Evolutionary conservation across 2,113 vertebrate species (phyloP).

Genomic region (Sinocyclocheilus maitianheensis): DNA sequence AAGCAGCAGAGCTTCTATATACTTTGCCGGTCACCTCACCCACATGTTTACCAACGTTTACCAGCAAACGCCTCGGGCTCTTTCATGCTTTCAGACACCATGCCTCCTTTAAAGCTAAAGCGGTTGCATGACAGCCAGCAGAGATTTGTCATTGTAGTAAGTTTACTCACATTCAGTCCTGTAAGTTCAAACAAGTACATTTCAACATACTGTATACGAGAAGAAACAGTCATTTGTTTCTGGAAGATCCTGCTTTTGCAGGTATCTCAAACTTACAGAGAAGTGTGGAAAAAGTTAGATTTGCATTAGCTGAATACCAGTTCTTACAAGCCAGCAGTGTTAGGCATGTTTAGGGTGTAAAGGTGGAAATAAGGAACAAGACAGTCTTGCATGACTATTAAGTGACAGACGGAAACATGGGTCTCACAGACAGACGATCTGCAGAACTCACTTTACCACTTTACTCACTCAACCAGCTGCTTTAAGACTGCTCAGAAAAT

Average conservation of each 20-base stretch:
- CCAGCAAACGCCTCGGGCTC: neutral
- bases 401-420: neutral
- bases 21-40: neutral
- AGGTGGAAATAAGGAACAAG: neutral
- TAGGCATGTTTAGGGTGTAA: neutral
- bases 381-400: neutral
- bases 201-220: neutral
- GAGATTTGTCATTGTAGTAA: neutral
- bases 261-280: neutral
- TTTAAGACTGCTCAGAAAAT: neutral
- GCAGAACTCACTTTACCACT: neutral
- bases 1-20: slow-evolving; percentile 11
- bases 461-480: neutral
- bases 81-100: neutral
- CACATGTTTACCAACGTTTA: slow-evolving; percentile 31
- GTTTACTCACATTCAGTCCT: neutral
- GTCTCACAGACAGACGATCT: neutral
- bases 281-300: neutral
- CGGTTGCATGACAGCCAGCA: neutral
- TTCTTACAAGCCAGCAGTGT: neutral
- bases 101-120: neutral
- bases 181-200: neutral
- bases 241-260: neutral
- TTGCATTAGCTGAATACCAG: neutral
- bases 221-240: neutral